Evolutionary conservation across 2,888 invertebrate species (phyloP), one percentile per base, ranked within the genome.

Genomic region (Synergus itoensis): DNA sequence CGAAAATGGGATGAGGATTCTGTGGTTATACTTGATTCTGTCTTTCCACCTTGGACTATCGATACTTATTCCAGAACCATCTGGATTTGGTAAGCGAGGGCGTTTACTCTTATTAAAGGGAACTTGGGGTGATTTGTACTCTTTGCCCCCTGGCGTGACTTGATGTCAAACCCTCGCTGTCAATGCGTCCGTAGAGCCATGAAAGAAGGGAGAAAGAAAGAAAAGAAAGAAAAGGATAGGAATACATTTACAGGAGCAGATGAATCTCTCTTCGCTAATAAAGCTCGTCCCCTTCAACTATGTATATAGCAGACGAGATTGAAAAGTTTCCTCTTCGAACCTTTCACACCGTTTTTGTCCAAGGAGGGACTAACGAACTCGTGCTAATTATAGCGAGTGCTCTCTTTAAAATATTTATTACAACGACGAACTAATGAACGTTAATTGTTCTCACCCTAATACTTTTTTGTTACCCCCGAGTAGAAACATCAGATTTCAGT

Each of bases 231-330:
- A 28, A 16, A 48, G 28, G 45, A 73, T n/a, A 7, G n/a, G 12
- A 40, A 73, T 73, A 73, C 53, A 28, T 73, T 73, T 40, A 53
- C 53, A 73, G 53, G 69, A 69, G 21, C 12, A 48, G 45, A 48
- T 48, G 28, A 73, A 53, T 73, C 73, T 73, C 36, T 73, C 36
- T 73, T 73, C n/a, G 36, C 73, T 73, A 73, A 73, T 73, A 53
- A 73, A 73, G 53, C 73, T 53, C 36, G 21, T 53, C 36, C 73
- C 69, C 69, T 69, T 48, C 67, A 45, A 69, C 21, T 18, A 18
- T 43, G 12, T 45, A 69, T 43, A 21, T 43, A 12, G 21, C 45
- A 69, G 16, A 28, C 21, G 48, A 45, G 69, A 69, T 69, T 69
- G 69, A 69, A 69, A 69, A 69, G 45, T 48, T 69, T 69, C 45